phyloP scores from a whole-genome alignment of 92 coral and sea anemone genomes.

The Siderastrea radians region DNA sequence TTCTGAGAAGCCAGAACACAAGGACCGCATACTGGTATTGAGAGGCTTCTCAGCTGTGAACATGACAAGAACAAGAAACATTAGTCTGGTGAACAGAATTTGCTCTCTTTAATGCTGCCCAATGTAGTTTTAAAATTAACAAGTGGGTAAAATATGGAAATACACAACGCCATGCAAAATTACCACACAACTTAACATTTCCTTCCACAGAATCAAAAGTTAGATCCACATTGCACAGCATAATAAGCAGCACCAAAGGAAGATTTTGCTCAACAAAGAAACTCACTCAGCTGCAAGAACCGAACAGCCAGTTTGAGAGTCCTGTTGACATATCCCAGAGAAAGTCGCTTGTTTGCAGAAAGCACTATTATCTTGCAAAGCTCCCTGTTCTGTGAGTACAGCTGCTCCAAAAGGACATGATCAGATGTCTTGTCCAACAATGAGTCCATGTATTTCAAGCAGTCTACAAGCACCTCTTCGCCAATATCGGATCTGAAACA shows the following conservation, averaged over 20 bases:
- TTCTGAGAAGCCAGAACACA: constrained; percentile 78
- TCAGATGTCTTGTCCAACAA: constrained; percentile 88
- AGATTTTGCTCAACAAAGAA: background rate
- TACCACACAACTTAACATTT: too few relatives aligned
- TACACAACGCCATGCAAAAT: too few relatives aligned
- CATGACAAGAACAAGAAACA: background rate
- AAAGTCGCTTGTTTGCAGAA: constrained; percentile 87
- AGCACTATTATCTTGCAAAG: constrained; percentile 81
- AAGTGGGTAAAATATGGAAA: too few relatives aligned
- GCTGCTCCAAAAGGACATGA: constrained; percentile 74
- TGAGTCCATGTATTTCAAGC: constrained; percentile 90
- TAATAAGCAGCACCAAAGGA: too few relatives aligned
- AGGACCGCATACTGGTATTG: constrained; percentile 71
- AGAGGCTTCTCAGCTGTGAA: constrained; percentile 72
- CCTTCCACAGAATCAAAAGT: too few relatives aligned
- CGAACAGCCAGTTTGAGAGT: constrained; percentile 91
- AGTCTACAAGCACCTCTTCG: constrained; percentile 94
- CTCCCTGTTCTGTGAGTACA: constrained; percentile 85
- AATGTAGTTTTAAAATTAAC: too few relatives aligned
- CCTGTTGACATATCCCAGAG: constrained; percentile 94
- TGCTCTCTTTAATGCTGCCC: too few relatives aligned
- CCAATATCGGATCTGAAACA: constrained; percentile 78
- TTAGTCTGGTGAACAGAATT: background rate
- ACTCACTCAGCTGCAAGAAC: constrained; percentile 90
- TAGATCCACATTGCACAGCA: too few relatives aligned